Percentiles rank a stretch among this genome's conserved stretches.
Evolutionary conservation across 2,888 invertebrate genomes (phyloP).

Genomic region (Drosophila birchii): DNA sequence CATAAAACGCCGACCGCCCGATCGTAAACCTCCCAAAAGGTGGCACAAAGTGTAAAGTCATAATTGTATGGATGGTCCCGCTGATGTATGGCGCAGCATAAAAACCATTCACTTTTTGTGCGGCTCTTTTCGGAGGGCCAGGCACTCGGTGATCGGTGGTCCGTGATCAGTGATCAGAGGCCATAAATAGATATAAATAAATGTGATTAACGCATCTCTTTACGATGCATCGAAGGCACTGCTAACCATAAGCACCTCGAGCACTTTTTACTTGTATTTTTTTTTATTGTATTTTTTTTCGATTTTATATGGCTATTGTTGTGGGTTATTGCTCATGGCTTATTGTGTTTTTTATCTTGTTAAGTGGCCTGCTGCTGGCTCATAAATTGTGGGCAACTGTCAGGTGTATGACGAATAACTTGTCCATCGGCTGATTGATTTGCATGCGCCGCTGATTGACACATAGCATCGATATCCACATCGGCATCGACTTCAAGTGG

Average conservation of each 20-base stretch:
- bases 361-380: slow-evolving; percentile 59
- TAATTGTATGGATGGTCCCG: slow-evolving; percentile 50
- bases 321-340: slow-evolving; percentile 28
- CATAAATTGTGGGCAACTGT: slow-evolving; percentile 66
- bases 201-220: slow-evolving; percentile 73
- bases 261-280: slow-evolving; percentile 17
- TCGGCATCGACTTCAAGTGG: slow-evolving; percentile 65
- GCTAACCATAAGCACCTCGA: slow-evolving; percentile 16
- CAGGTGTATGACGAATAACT: slow-evolving; percentile 63
- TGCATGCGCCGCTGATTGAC: slow-evolving; percentile 57
- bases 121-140: slow-evolving; percentile 58
- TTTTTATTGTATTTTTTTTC: slow-evolving; percentile 11
- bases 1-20: slow-evolving; percentile 55
- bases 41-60: slow-evolving; percentile 54
- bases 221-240: slow-evolving; percentile 53
- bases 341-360: slow-evolving; percentile 52
- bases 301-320: slow-evolving; percentile 32
- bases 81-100: slow-evolving; percentile 63
- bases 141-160: slow-evolving; percentile 46
- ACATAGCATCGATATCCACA: slow-evolving; percentile 54
- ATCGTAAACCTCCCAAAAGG: slow-evolving; percentile 75
- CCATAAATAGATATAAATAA: slow-evolving; percentile 68
- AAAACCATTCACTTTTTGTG: slow-evolving; percentile 78
- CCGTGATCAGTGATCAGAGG: slow-evolving; percentile 29
- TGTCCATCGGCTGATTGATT: slow-evolving; percentile 66